Evolutionary conservation across 2,888 invertebrate genomes (phyloP).

Genomic region (Ethmia dodecea): DNA sequence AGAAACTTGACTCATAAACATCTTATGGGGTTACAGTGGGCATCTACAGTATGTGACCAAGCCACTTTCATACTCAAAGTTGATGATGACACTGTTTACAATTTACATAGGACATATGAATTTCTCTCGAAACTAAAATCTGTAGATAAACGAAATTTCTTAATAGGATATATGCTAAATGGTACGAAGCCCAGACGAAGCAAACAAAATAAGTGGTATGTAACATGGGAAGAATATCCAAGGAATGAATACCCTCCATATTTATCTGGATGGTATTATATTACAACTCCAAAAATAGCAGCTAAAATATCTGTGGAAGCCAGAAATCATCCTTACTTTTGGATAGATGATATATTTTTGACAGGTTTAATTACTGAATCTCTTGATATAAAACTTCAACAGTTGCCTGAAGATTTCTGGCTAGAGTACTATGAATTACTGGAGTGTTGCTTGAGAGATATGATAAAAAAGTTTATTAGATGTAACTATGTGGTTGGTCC

Average conservation of each 20-base stretch:
- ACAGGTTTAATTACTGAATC: constrained; percentile 86
- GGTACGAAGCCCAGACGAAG: constrained; percentile 81
- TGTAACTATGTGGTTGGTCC: constrained; percentile 87
- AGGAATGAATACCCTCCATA: constrained; percentile 82
- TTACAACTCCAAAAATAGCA: constrained; percentile 83
- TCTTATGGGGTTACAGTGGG: constrained; percentile 89
- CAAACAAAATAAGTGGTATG: constrained; percentile 88
- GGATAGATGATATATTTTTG: constrained; percentile 94
- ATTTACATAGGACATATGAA: constrained; percentile 75
- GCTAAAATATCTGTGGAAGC: constrained; percentile 74
- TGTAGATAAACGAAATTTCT: constrained; percentile 23
- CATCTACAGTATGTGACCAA: constrained; percentile 75
- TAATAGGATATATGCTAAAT: constrained; percentile 83
- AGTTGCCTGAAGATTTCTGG: constrained; percentile 79
- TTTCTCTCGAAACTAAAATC: constrained; percentile 28
- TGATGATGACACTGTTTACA: constrained; percentile 88
- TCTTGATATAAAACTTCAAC: constrained; percentile 73
- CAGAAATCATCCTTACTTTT: constrained; percentile 82
- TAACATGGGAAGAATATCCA: constrained; percentile 81
- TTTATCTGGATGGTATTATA: constrained; percentile 90
- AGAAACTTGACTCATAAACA: constrained; percentile 90
- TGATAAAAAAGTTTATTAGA: constrained; percentile 71
- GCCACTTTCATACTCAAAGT: constrained; percentile 85
- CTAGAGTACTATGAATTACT: constrained; percentile 84
- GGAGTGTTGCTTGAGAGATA: constrained; percentile 84